phyloP scores from a whole-genome alignment of 2,113 vertebrate genomes.

The Larimichthys polyactis region DNA sequence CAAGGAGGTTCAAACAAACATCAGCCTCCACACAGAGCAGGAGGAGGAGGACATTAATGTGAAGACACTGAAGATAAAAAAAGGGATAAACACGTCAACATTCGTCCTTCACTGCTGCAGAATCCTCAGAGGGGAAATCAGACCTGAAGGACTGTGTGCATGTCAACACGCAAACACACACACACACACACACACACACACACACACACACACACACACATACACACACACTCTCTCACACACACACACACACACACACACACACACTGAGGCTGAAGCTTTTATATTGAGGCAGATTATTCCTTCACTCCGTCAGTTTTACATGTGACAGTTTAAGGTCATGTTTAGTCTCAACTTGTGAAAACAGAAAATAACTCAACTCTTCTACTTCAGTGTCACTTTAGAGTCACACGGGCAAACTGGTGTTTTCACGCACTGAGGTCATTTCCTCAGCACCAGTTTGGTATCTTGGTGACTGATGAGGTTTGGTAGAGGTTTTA shows the following conservation, averaged over 20 bases:
- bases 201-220: not conserved
- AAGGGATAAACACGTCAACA: constrained; percentile 5
- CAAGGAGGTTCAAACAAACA: not conserved
- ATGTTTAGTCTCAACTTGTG: not conserved
- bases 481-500: too few species aligned
- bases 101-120: constrained; percentile 17
- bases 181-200: not conserved
- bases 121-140: not conserved
- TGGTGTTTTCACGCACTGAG: too few species aligned
- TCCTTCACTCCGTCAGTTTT: too few species aligned
- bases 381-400: too few species aligned
- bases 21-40: not conserved
- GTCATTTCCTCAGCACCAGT: too few species aligned
- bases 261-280: not conserved
- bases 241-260: not conserved
- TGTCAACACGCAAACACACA: not conserved
- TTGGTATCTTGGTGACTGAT: too few species aligned
- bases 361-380: not conserved
- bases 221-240: too few species aligned
- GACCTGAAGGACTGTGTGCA: constrained; percentile 15
- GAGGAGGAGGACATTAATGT: constrained; percentile 10
- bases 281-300: not conserved
- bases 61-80: not conserved
- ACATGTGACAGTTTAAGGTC: not conserved
- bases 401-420: too few species aligned